Conservation (phyloP, 2,888 invertebrate species). For the Cephus runcator region DNA sequence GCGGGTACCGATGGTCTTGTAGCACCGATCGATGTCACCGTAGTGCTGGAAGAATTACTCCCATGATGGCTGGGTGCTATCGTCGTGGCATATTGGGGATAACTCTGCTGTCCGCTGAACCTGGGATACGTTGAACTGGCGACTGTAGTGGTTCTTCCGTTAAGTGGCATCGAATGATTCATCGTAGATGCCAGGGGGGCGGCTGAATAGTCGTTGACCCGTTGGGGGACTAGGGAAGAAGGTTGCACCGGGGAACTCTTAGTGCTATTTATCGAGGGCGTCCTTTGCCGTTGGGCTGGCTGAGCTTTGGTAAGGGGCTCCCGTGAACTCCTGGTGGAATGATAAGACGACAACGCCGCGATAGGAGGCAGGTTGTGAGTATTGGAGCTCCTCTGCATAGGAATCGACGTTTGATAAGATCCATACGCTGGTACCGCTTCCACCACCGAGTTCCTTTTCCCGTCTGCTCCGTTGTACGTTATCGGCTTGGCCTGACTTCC, state of each 20-base stretch:
- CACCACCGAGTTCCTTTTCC: slow-evolving; percentile 41
- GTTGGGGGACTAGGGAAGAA: slow-evolving; percentile 9
- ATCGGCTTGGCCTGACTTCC: slow-evolving; percentile 32
- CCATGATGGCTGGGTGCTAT: slow-evolving; percentile 56
- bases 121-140: slow-evolving; percentile 56
- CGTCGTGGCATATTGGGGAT: slow-evolving; percentile 53
- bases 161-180: slow-evolving; percentile 39
- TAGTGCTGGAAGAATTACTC: slow-evolving; percentile 50
- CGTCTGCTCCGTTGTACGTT: slow-evolving; percentile 49
- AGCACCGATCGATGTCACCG: slow-evolving; percentile 49
- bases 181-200: slow-evolving; percentile 22
- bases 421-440: slow-evolving; percentile 38
- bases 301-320: slow-evolving; percentile 50
- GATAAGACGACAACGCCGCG: slow-evolving; percentile 67
- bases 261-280: slow-evolving; percentile 23
- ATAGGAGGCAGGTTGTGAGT: slow-evolving; percentile 69
- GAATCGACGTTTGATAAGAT: slow-evolving; percentile 41
- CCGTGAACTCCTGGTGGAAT: slow-evolving; percentile 62
- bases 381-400: slow-evolving; percentile 45
- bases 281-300: slow-evolving; percentile 40
- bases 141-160: slow-evolving; percentile 48
- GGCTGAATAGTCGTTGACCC: neutral
- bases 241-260: slow-evolving; percentile 18
- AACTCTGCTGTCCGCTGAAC: slow-evolving; percentile 40
- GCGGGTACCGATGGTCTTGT: slow-evolving; percentile 42